These are phyloP conservation scores for Leptopilina clavipes DNA, from an alignment of 1,140 invertebrate species.

Conservation along the genomic window DNA sequence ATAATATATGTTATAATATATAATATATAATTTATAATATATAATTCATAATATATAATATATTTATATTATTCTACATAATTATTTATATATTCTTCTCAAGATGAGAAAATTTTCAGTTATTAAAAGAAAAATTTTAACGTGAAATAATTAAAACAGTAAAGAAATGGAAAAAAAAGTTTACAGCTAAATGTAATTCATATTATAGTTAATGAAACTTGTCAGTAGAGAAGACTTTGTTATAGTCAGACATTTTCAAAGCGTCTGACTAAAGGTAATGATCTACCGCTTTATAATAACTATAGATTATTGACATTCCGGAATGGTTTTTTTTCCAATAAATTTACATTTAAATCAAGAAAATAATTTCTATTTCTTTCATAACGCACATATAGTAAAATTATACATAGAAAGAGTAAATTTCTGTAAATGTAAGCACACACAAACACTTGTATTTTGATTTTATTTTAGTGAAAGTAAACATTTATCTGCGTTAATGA, in stretches of 20 bases:
- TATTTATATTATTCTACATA: no score
- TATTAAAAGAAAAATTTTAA: no score
- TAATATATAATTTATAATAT: no score
- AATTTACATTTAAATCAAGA: not conserved
- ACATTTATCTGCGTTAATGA: not conserved
- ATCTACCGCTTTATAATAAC: not conserved
- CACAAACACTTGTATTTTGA: not conserved
- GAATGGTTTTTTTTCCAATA: not conserved
- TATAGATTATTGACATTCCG: not conserved
- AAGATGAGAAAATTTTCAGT: no score
- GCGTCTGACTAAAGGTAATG: not conserved
- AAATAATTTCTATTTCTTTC: not conserved
- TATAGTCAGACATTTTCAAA: slow-evolving; percentile 17
- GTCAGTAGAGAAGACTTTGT: not conserved
- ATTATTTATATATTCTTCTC: no score
- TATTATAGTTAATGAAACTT: not conserved
- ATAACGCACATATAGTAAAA: not conserved
- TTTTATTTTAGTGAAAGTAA: slow-evolving; percentile 1
- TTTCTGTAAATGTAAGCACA: no score
- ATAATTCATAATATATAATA: no score
- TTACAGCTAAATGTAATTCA: no score
- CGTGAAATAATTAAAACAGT: no score
- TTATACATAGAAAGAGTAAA: not conserved
- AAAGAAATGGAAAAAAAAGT: no score
- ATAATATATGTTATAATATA: no score